Percentiles rank a stretch among this genome's conserved stretches.
These are phyloP conservation scores for Tribolium castaneum DNA, from an alignment of 1,140 invertebrate genomes.

Conservation along the genomic window DNA sequence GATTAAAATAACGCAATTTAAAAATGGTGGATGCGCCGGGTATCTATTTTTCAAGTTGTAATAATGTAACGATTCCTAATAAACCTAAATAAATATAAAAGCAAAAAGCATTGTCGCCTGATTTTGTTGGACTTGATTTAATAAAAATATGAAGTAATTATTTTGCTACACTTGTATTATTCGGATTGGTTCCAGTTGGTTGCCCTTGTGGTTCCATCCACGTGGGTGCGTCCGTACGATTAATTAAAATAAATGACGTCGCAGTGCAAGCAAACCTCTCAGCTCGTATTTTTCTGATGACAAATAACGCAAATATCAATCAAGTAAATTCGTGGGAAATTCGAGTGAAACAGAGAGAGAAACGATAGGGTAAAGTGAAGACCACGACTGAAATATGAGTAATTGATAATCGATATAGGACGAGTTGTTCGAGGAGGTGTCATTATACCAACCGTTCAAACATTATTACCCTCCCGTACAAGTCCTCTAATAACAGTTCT, in stretches of 20 bases:
- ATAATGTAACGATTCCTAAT: too few species aligned
- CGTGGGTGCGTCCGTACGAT: neutral
- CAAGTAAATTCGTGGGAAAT: conserved; percentile 48
- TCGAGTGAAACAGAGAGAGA: conserved; percentile 31
- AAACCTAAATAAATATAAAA: too few species aligned
- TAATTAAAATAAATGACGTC: conserved; percentile 28
- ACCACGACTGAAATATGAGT: conserved; percentile 51
- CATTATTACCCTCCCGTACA: conserved; percentile 42
- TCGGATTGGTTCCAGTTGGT: too few species aligned
- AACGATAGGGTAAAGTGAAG: conserved; percentile 43
- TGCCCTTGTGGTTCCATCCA: too few species aligned
- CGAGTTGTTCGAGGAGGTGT: conserved; percentile 51
- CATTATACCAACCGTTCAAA: conserved; percentile 48
- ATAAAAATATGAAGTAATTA: too few species aligned
- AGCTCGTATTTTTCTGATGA: conserved; percentile 50
- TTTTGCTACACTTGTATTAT: too few species aligned
- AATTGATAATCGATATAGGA: conserved; percentile 55
- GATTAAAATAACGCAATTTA: too few species aligned
- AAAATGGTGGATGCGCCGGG: too few species aligned
- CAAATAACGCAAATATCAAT: conserved; percentile 52
- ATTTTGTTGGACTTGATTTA: too few species aligned
- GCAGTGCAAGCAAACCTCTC: neutral
- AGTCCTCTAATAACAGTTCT: conserved; percentile 26
- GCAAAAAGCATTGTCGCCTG: too few species aligned
- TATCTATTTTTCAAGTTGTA: too few species aligned